Percentiles rank a stretch among this genome's conserved stretches.
Evolutionary conservation across 2,797 vertebrate genomes (phyloP).

Genomic region (Halcyon badia): DNA sequence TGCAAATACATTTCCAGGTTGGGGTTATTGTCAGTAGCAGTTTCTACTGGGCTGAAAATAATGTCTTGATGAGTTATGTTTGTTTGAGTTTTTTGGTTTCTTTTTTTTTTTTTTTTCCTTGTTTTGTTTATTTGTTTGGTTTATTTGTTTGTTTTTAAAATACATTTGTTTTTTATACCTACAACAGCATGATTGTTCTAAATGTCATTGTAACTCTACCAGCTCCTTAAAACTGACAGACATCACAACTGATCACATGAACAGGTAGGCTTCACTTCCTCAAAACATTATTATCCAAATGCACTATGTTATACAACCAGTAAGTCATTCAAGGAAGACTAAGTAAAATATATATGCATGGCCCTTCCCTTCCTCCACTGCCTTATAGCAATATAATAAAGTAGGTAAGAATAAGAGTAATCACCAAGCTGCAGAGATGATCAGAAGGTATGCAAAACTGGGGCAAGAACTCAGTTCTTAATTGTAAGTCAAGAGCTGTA

Average conservation of each 20-base stretch:
- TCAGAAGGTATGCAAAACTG: background rate
- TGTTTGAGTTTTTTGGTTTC: background rate
- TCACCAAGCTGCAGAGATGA: background rate
- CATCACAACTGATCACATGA: background rate
- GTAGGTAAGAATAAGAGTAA: background rate
- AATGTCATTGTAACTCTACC: background rate
- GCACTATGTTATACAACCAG: background rate
- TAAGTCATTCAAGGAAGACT: background rate
- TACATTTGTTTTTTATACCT: background rate
- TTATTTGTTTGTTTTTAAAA: background rate
- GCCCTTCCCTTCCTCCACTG: background rate
- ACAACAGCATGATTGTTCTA: background rate
- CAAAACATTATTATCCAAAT: background rate
- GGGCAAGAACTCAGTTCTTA: background rate
- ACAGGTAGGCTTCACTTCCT: background rate
- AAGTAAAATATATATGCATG: background rate
- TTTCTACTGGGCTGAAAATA: background rate
- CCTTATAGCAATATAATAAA: background rate
- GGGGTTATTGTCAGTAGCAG: background rate
- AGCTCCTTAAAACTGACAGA: background rate
- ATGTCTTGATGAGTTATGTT: background rate
- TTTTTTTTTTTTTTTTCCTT: background rate
- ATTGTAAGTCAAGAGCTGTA: background rate
- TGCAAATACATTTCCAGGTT: background rate
- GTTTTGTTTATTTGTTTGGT: too few species aligned